phyloP scores from a whole-genome alignment of 1,140 invertebrate genomes.

The Ooceraea biroi region DNA sequence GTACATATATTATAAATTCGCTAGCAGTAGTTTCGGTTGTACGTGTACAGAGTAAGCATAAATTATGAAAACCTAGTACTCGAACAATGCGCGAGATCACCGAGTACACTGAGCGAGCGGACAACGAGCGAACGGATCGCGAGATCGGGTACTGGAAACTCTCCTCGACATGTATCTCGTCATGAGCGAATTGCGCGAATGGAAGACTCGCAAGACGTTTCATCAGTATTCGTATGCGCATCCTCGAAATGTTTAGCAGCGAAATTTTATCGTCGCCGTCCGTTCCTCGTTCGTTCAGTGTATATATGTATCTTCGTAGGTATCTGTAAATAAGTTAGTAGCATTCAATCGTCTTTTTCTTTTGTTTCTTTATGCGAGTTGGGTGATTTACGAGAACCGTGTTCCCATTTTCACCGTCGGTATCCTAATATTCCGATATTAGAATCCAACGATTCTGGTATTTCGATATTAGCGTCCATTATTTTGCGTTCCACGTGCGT shows the following conservation, averaged over 20 bases:
- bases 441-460: not conserved
- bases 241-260: not conserved
- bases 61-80: constrained; percentile 76
- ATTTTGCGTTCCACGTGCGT: not conserved
- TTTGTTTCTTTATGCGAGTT: constrained; percentile 54
- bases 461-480: not conserved
- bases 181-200: not conserved
- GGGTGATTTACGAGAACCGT: constrained; percentile 59
- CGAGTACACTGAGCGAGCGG: constrained; percentile 2
- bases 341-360: constrained; percentile 58
- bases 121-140: constrained; percentile 1
- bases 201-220: not conserved
- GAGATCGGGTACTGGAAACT: not conserved
- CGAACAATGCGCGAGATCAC: constrained; percentile 2
- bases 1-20: constrained; percentile 79
- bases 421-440: constrained; percentile 53
- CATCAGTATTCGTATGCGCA: not conserved
- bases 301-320: constrained; percentile 41
- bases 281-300: constrained; percentile 18
- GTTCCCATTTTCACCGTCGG: constrained; percentile 49
- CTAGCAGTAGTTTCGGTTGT: constrained; percentile 68
- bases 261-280: constrained; percentile 5
- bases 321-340: constrained; percentile 74
- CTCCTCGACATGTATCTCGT: not conserved
- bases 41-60: constrained; percentile 78